Percentiles rank a stretch among this genome's conserved stretches.
Conservation (phyloP, 2,888 invertebrate genomes). For the Neoitamus cyanurus region DNA sequence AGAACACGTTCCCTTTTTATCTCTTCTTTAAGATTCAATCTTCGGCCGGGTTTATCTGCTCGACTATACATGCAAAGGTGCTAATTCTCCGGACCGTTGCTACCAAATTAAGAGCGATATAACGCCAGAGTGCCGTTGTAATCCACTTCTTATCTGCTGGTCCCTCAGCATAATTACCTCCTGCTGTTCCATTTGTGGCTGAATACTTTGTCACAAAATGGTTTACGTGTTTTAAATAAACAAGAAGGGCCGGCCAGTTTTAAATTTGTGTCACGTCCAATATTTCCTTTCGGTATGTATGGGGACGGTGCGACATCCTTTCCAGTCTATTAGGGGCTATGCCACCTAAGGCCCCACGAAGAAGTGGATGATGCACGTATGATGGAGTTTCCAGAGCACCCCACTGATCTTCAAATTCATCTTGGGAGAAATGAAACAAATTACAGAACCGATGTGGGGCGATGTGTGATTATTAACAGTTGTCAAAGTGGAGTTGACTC, state of each 20-base stretch:
- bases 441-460: background rate
- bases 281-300: conserved; percentile 33
- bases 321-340: conserved; percentile 35
- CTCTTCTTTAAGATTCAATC: conserved; percentile 4
- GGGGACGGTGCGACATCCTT: conserved; percentile 16
- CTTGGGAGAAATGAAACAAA: conserved; percentile 35
- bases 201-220: conserved; percentile 40
- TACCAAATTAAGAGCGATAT: conserved; percentile 33
- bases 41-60: background rate
- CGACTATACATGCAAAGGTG: conserved; percentile 3
- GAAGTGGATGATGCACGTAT: conserved; percentile 28
- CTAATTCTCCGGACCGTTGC: conserved; percentile 16
- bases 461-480: conserved; percentile 41
- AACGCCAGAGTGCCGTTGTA: conserved; percentile 9
- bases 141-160: conserved; percentile 34
- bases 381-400: background rate
- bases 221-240: conserved; percentile 43
- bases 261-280: conserved; percentile 41
- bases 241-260: conserved; percentile 23
- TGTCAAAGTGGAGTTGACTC: conserved; percentile 25
- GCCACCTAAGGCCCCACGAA: background rate
- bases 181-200: conserved; percentile 40
- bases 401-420: conserved; percentile 25
- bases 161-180: conserved; percentile 40
- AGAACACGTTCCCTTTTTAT: background rate